Evolutionary conservation across 2,888 invertebrate genomes (phyloP), one percentile per base, ranked within the genome.

Genomic region (Monopis laevigella): DNA sequence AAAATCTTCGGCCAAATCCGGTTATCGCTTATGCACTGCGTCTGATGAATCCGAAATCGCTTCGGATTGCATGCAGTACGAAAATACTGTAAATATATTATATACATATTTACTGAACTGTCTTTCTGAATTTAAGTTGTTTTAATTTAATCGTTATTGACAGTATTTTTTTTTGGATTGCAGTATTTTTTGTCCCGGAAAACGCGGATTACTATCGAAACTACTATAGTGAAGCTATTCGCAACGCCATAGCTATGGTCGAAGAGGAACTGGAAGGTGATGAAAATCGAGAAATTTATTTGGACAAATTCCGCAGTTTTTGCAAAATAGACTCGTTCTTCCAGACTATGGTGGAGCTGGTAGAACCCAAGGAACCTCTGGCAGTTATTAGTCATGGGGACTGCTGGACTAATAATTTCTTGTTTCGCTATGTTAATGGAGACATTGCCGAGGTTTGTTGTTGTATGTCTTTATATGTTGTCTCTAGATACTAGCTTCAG

Each of bases 331-430:
- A 86, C 1, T 81, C 82, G 1, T 89, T 89, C 59, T 89, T 89
- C 56, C 77, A 80, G 5, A 83, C 82, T 18, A 89, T 89, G 89
- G 81, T 88, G 43, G 80, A 85, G 17, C 59, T 87, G 51, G 87
- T 86, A 1, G 74, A 82, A 2, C 80, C 85, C 0, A 78, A 80
- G 49, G 87, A 88, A 28, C 85, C 87, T 0, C 56, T 89, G 30
- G 86, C 88, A 0, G 88, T 89, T 2, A 86, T 89, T 48, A 86
- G 88, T 41, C 89, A 89, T 51, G 89, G 89, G 0, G 89, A 89
- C 50, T 89, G 88, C 55, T 89, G 89, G 89, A 88, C 87, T 1
- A 89, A 89, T 53, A 89, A 89, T 58, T 83, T 89, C 52, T 59
- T 89, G 14, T 89, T 88, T 54, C 77, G 82, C 48, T 86, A 87